phyloP scores from a whole-genome alignment of 2,797 vertebrate species.

The Saguinus oedipus region DNA sequence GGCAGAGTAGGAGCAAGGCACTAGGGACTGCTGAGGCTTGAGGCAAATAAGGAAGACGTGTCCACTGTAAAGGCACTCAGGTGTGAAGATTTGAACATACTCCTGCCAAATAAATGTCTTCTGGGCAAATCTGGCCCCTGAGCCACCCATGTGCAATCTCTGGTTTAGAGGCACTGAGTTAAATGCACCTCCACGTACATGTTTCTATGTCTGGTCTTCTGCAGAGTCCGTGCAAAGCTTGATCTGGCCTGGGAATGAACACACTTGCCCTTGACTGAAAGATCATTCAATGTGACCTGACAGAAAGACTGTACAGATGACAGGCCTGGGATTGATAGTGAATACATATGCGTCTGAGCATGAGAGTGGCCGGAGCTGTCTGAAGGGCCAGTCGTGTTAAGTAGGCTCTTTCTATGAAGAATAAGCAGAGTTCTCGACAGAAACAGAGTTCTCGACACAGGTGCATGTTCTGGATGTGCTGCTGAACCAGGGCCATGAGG shows the following conservation, averaged over 20 bases:
- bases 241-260: background rate
- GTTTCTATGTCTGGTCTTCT: background rate
- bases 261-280: background rate
- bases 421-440: too few relatives aligned
- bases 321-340: fast-evolving
- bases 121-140: background rate
- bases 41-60: background rate
- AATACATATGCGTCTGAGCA: fast-evolving
- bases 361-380: fast-evolving
- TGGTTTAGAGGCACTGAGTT: background rate
- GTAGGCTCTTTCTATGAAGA: background rate
- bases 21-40: background rate
- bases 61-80: fast-evolving
- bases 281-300: fast-evolving
- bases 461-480: fast-evolving
- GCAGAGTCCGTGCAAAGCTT: fast-evolving
- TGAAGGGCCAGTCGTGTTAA: fast-evolving
- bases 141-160: background rate
- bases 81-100: background rate
- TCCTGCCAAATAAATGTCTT: background rate
- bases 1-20: background rate
- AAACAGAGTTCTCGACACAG: too few relatives aligned
- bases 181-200: fast-evolving
- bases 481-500: fast-evolving
- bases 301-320: background rate